These are phyloP conservation scores for Mercenaria mercenaria DNA, from an alignment of 1,140 invertebrate species.

Conservation along the genomic window DNA sequence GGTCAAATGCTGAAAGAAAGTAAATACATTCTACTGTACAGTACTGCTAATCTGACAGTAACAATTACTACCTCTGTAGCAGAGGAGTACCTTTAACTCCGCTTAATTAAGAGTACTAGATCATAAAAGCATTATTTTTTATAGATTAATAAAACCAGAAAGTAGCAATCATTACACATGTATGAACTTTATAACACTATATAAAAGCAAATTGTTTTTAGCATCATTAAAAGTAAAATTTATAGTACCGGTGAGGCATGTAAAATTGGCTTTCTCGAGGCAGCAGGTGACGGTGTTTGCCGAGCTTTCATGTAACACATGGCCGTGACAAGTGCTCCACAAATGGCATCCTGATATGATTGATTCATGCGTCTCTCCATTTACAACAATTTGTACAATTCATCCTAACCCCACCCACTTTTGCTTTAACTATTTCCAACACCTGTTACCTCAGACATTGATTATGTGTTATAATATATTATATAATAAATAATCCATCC, in stretches of 20 bases:
- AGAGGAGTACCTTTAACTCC: too few species aligned
- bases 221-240: too few species aligned
- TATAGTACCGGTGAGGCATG: slow-evolving; percentile 64
- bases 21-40: too few species aligned
- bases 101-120: too few species aligned
- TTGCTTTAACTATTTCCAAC: not conserved
- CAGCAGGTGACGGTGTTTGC: slow-evolving; percentile 69
- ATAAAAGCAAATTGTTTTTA: too few species aligned
- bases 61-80: too few species aligned
- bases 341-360: slow-evolving; percentile 80
- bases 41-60: too few species aligned
- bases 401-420: slow-evolving; percentile 3
- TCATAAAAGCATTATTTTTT: too few species aligned
- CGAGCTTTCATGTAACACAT: slow-evolving; percentile 79
- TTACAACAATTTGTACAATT: slow-evolving; percentile 29
- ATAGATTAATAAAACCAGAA: too few species aligned
- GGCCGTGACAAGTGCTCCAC: slow-evolving; percentile 78
- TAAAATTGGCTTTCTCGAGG: slow-evolving; percentile 65
- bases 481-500: not conserved
- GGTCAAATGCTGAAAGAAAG: too few species aligned
- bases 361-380: slow-evolving; percentile 75
- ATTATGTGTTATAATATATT: not conserved
- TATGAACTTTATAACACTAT: too few species aligned
- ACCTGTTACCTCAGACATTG: not conserved
- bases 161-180: too few species aligned